Base-by-base conservation (phyloP, 2,113 vertebrate genomes). In the Tetrax tetrax region DNA sequence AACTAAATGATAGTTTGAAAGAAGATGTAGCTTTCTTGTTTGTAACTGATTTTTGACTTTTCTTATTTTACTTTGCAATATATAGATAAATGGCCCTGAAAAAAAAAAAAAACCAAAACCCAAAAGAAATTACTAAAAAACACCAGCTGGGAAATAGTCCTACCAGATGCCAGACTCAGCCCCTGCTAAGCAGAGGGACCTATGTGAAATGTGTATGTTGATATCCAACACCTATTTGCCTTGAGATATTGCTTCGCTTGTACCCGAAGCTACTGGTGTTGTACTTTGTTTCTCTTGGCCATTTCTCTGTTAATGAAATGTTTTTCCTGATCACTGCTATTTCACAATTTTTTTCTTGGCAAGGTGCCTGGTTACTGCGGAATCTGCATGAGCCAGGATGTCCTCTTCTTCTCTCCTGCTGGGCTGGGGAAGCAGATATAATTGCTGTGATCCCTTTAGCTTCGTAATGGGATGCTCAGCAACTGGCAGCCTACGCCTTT, bases 261-360 rank as follows among this genome's bases (percentile, higher is more conserved):
- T 74, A 81, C 48, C 50, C 60, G 81, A 53, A 84, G 84, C 83
- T 57, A 38, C 71, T 74, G 69, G 28, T 89, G 84, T 8, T 96
- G 72, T 83, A 74, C 84, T 94, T 82, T 47, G 57, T 96, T 96
- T 95, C 77, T 80, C 65, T 76, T 93, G 72, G 88, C 84, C 84
- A 96, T 96, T 97, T 90, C 83, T 92, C 65, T 80, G 37, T 37
- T 91, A 95, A 76, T 83, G 74, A 97, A 95, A 87, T 83, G 41
- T 77, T 64, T 94, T 90, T 94, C 25, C 90, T 89, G 81, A 96
- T 95, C 82, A n/a, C 51, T 89, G 90, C 86, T 95, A 50, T 96
- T 94, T 90, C 65, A 65, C 4, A 7, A 60, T 79, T 74, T 94
- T 94, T 94, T 83, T 68, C 69, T 87, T 96, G 95, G 94, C 95